Evolutionary conservation across 1,140 invertebrate genomes (phyloP).

Genomic region (Zaprionus davidi): DNA sequence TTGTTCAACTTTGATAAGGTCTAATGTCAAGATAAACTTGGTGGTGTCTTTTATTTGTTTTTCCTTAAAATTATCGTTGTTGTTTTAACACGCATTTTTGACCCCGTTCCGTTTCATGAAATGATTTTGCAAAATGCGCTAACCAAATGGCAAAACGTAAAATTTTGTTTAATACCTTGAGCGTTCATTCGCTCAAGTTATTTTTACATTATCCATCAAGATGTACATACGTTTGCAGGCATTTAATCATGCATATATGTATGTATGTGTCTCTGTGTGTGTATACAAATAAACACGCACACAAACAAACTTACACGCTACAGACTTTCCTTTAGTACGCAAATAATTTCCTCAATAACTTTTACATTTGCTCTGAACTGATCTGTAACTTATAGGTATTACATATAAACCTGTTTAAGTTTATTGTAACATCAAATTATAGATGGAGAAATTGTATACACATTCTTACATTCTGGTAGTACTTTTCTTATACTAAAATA

Average conservation of each 20-base stretch:
- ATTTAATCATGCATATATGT: constrained; percentile 11
- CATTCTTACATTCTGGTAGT: too few relatives aligned
- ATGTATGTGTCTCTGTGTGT: constrained; percentile 2
- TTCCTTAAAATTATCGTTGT: not conserved
- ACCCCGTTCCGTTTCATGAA: constrained; percentile 24
- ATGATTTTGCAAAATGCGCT: constrained; percentile 17
- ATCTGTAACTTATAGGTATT: not conserved
- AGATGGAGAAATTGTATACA: too few relatives aligned
- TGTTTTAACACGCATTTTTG: constrained; percentile 6
- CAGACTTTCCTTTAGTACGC: constrained; percentile 9
- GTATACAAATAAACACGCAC: constrained; percentile 4
- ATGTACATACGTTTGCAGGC: constrained; percentile 14
- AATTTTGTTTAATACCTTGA: constrained; percentile 27
- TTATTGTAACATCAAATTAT: too few relatives aligned
- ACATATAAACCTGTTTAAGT: too few relatives aligned
- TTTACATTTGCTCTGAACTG: not conserved
- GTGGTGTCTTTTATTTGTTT: not conserved
- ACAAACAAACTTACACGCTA: constrained; percentile 14
- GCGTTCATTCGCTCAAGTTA: constrained; percentile 27
- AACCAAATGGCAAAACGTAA: constrained; percentile 12
- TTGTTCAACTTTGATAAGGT: not conserved
- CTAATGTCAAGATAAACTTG: not conserved
- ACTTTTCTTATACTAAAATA: not conserved
- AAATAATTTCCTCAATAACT: constrained; percentile 22
- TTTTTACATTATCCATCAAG: constrained; percentile 33